phyloP scores from a whole-genome alignment of 2,888 invertebrate genomes.

The Brassicogethes aeneus region DNA sequence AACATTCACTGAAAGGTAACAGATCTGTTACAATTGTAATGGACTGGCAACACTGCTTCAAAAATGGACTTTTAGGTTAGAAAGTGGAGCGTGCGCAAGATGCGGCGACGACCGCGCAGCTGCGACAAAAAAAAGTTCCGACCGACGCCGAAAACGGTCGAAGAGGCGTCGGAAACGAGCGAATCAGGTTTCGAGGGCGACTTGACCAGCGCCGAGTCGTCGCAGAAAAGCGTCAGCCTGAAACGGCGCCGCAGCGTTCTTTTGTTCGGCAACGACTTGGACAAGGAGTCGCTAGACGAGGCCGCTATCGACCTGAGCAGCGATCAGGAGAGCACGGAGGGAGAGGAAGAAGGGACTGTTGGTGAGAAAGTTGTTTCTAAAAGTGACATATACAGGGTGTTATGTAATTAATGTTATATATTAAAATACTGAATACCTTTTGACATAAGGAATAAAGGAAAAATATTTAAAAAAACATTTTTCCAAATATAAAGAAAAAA shows the following conservation, averaged over 20 bases:
- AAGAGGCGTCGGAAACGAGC: not conserved
- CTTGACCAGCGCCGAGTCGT: not conserved
- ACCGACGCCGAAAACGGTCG: not conserved
- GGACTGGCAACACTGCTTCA: no score
- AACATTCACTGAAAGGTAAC: no score
- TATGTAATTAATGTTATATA: no score
- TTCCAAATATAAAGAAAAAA: no score
- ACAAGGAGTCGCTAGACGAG: slow-evolving; percentile 41
- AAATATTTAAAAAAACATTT: no score
- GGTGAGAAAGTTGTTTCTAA: slow-evolving; percentile 22
- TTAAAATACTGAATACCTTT: slow-evolving; percentile 1
- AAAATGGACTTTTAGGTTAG: no score
- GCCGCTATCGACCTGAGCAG: slow-evolving; percentile 48
- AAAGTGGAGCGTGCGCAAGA: slow-evolving; percentile 50
- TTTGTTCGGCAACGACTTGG: slow-evolving; percentile 63
- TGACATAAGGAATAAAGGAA: no score
- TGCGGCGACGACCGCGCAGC: slow-evolving; percentile 46
- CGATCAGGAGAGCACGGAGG: slow-evolving; percentile 78
- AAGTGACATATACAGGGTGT: no score
- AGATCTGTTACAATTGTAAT: no score
- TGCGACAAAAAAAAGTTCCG: slow-evolving; percentile 23
- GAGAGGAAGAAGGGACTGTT: slow-evolving; percentile 59
- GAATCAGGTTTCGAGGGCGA: slow-evolving; percentile 12
- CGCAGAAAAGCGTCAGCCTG: slow-evolving; percentile 11
- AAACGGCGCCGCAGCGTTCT: slow-evolving; percentile 41